Evolutionary conservation across 1,140 invertebrate species (phyloP).

Genomic region (Leptonema lineaticorne): DNA sequence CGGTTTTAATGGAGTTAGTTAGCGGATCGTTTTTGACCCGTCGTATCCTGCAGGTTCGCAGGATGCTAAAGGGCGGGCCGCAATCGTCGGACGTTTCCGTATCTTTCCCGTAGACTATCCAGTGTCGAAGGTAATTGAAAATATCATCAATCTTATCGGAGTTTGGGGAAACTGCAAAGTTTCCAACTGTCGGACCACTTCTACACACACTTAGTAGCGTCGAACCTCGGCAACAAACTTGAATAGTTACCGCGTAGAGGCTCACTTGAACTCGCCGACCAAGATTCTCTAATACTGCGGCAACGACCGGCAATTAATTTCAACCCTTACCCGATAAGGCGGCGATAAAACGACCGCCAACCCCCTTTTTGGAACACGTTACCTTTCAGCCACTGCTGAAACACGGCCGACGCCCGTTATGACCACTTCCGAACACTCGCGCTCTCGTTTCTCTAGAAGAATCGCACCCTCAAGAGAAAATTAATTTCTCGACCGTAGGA

Average conservation of each 20-base stretch:
- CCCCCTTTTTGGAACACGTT: too few relatives aligned
- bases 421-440: too few relatives aligned
- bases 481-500: too few relatives aligned
- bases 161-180: slow-evolving; percentile 30
- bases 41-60: too few relatives aligned
- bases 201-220: too few relatives aligned
- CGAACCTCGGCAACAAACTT: slow-evolving; percentile 14
- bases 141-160: slow-evolving; percentile 40
- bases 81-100: not conserved
- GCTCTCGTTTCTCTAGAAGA: too few relatives aligned
- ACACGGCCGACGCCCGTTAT: too few relatives aligned
- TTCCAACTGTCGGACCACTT: not conserved
- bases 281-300: slow-evolving; percentile 1
- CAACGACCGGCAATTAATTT: not conserved
- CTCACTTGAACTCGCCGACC: slow-evolving; percentile 10
- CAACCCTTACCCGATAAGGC: not conserved
- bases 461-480: too few relatives aligned
- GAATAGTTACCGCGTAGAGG: slow-evolving; percentile 9
- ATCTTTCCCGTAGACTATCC: slow-evolving; percentile 1
- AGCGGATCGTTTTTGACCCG: too few relatives aligned
- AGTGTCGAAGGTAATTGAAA: slow-evolving; percentile 36
- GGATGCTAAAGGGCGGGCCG: not conserved
- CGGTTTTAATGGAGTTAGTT: too few relatives aligned
- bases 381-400: too few relatives aligned
- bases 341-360: slow-evolving; percentile 2